Evolutionary conservation across 2,113 vertebrate species (phyloP).

Genomic region (Rhea pennata): DNA sequence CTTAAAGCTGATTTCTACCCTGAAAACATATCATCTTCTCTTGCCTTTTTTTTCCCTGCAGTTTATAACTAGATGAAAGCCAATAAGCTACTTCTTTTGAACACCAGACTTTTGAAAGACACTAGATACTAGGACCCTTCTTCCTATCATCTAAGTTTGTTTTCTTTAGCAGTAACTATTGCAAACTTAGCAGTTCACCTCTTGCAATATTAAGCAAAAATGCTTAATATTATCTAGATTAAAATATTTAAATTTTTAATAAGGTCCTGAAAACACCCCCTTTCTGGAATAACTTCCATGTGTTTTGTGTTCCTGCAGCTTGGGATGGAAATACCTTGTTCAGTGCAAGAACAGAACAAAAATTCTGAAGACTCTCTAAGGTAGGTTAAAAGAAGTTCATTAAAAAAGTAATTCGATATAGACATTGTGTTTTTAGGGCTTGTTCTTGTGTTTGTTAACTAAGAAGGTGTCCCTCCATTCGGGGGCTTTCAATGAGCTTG

Average conservation of each 20-base stretch:
- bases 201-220: neutral
- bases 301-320: neutral
- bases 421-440: neutral
- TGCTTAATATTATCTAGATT: neutral
- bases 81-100: neutral
- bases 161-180: neutral
- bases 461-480: neutral
- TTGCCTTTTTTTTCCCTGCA: neutral
- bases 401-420: neutral
- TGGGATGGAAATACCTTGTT: neutral
- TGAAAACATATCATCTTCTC: neutral
- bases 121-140: neutral
- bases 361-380: neutral
- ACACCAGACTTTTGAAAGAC: neutral
- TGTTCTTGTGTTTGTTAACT: neutral
- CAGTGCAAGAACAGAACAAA: neutral
- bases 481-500: neutral
- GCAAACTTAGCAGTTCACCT: neutral
- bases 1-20: neutral
- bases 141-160: neutral
- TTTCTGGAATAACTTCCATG: neutral
- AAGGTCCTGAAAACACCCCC: neutral
- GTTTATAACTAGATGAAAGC: neutral
- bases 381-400: neutral
- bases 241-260: neutral